Conservation (phyloP, 2,888 invertebrate species). For the Agapetus fuscipes region DNA sequence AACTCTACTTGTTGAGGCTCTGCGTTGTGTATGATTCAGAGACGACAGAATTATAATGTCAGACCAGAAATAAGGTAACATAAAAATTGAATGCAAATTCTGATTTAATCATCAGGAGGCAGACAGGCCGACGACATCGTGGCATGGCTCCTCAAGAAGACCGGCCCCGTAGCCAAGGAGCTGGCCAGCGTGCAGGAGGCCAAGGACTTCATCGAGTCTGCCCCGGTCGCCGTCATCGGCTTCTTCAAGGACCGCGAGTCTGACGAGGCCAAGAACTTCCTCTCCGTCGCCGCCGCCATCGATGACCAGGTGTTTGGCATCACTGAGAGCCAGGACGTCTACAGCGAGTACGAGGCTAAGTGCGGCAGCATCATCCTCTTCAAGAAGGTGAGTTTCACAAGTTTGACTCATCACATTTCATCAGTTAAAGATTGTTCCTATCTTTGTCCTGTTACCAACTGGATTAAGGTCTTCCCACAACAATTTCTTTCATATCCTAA, state of each 20-base stretch:
- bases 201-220: constrained; percentile 70
- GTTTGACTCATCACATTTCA: no score
- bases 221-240: constrained; percentile 78
- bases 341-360: constrained; percentile 68
- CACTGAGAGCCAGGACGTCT: constrained; percentile 66
- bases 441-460: no score
- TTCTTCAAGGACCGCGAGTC: constrained; percentile 79
- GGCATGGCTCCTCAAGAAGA: constrained; percentile 92
- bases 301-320: constrained; percentile 90
- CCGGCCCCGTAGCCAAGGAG: constrained; percentile 87
- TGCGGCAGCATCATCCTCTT: constrained; percentile 77
- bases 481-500: constrained; percentile 4
- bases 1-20: no score
- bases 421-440: no score
- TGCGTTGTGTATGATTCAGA: no score
- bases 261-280: constrained; percentile 74
- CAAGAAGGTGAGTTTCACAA: constrained; percentile 66
- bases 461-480: constrained; percentile 5
- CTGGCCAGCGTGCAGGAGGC: constrained; percentile 70
- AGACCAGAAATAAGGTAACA: no score
- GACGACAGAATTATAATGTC: no score
- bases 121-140: constrained; percentile 89
- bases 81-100: no score
- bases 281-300: constrained; percentile 65
- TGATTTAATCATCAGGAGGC: no score